Evolutionary conservation across 2,797 vertebrate species (phyloP).

Genomic region (Takifugu rubripes): DNA sequence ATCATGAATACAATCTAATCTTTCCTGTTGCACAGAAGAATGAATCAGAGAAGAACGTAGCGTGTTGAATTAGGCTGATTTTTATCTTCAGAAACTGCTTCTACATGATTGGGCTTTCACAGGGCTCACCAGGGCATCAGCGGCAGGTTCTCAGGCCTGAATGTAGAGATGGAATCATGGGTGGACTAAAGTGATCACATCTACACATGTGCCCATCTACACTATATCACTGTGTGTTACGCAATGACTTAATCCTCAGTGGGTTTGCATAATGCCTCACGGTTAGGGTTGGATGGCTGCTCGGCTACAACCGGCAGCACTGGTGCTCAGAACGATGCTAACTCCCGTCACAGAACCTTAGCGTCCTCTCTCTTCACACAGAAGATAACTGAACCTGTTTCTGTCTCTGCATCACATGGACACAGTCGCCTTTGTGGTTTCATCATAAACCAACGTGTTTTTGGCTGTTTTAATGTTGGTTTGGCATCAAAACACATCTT

Average conservation of each 20-base stretch:
- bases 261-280: constrained; percentile 44
- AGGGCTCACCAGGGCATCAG: constrained; percentile 53
- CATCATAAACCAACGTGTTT: no score
- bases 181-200: constrained; percentile 52
- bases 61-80: constrained; percentile 30
- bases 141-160: constrained; percentile 33
- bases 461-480: no score
- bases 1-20: not conserved
- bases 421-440: no score
- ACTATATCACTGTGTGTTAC: constrained; percentile 51
- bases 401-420: no score
- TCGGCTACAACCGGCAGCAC: not conserved
- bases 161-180: constrained; percentile 56
- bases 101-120: constrained; percentile 53
- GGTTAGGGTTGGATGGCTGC: constrained; percentile 33
- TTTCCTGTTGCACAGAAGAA: constrained; percentile 1
- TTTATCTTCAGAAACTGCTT: constrained; percentile 39
- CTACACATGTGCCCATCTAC: constrained; percentile 20
- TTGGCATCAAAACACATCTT: no score
- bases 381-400: no score
- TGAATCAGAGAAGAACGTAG: constrained; percentile 11
- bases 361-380: no score
- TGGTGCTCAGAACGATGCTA: no score
- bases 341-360: no score
- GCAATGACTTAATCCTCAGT: constrained; percentile 35